Base-by-base conservation (phyloP, 1,140 invertebrate genomes). In the Anastatus disparis region DNA sequence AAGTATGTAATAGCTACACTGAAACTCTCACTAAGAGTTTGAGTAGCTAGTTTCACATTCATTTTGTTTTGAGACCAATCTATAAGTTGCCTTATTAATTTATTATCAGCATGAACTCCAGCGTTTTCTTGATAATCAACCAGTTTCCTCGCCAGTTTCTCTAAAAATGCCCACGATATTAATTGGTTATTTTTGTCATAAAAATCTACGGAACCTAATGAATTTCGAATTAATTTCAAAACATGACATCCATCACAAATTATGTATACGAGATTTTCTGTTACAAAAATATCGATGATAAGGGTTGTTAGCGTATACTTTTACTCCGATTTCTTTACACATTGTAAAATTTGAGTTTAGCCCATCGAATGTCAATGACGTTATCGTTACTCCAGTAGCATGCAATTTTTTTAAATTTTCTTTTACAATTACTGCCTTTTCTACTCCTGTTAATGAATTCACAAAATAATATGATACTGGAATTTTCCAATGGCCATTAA, bases 231-330 rank as follows among this genome's bases (percentile, higher is more conserved):
- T n/a, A 72, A 31, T 72, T 77, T 78, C 13, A 78, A 22, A 48
- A 67, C 73, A 38, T 79, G 77, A 70, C 73, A 75, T 6, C 74
- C 62, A 70, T 79, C 76, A 22, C 62, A 71, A 64, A 76, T 73
- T 10, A 76, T 40, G 65, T 61, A 75, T 7, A 78, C 62, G 10
- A 35, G 35, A 67, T 76, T 15, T 27, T 10, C 17, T 20, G 66
- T 71, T 26, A 46, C 27, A 2, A 61, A 78, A 77, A 31, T 42
- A 76, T 22, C 12, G 13, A 4, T 67, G 55, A 24, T 67, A 64
- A 42, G 67, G 72, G 40, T 71, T 15, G 12, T 56, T 3, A 26
- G 12, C n/a, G 6, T 24, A 46, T 53, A 76, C 35, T 68, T 74
- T 65, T 10, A 71, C 73, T 3, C 75, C 77, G 52, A 76, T 69